Evolutionary conservation across 1,140 invertebrate genomes (phyloP).

Genomic region (Phenacoccus solenopsis): DNA sequence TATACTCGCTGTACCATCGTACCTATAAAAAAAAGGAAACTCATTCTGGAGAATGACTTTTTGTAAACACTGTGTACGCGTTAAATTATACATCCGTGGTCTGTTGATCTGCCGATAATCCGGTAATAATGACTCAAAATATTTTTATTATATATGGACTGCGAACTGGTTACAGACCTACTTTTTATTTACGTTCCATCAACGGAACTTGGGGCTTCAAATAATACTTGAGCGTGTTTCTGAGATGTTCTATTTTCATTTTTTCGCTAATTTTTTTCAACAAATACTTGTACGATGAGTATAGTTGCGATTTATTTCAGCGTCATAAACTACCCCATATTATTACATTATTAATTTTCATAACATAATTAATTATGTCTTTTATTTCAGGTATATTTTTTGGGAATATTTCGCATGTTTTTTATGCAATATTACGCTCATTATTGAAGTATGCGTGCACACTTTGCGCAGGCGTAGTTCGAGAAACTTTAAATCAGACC

Average conservation of each 20-base stretch:
- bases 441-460: too few species aligned
- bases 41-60: neutral
- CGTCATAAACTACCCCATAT: neutral
- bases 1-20: too few species aligned
- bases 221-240: neutral
- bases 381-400: too few species aligned
- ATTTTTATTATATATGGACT: neutral
- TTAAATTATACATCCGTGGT: neutral
- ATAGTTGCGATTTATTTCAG: neutral
- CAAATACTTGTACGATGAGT: neutral
- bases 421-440: too few species aligned
- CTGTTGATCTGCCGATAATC: neutral
- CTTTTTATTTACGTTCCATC: neutral
- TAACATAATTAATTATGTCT: too few species aligned
- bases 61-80: neutral
- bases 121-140: neutral
- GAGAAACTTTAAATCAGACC: too few species aligned
- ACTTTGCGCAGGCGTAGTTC: too few species aligned
- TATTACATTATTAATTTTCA: too few species aligned
- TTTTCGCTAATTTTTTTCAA: neutral
- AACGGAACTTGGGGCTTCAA: neutral
- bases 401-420: too few species aligned
- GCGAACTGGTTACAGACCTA: slow-evolving; percentile 1
- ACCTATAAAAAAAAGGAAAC: neutral
- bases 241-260: neutral